Conservation (phyloP, 1,140 invertebrate species). For the Papilio dardanus region DNA sequence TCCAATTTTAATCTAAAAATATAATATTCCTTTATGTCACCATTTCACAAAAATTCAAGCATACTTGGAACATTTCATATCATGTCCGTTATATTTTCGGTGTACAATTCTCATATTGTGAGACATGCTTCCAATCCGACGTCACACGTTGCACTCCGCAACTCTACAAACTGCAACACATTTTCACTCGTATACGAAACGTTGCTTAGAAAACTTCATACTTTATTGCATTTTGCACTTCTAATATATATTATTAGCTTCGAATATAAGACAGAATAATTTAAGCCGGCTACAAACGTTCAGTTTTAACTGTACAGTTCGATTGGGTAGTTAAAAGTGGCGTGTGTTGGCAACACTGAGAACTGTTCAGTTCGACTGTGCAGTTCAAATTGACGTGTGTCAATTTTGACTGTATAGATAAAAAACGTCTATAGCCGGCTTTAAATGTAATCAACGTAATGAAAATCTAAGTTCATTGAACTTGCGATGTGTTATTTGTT, state of each 20-base stretch:
- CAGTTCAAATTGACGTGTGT: no score
- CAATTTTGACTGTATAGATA: no score
- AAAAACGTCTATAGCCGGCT: no score
- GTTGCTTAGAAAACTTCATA: not conserved
- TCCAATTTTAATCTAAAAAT: not conserved
- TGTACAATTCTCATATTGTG: slow-evolving; percentile 1
- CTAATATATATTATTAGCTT: no score
- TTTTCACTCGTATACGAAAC: not conserved
- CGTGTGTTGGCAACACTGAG: no score
- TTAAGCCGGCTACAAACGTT: no score
- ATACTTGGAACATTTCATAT: not conserved
- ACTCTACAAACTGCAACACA: not conserved
- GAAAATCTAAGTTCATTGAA: not conserved
- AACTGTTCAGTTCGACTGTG: no score
- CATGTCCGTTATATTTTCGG: slow-evolving; percentile 7
- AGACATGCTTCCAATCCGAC: not conserved
- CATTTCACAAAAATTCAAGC: not conserved
- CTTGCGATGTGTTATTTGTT: not conserved
- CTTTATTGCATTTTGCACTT: slow-evolving; percentile 2
- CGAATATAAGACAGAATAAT: no score
- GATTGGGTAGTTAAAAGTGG: no score
- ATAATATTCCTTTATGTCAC: not conserved
- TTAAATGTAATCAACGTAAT: no score
- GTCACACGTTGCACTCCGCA: not conserved
- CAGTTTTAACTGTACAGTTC: no score